Evolutionary conservation across 2,888 invertebrate genomes (phyloP).

Genomic region (Diaperis boleti): DNA sequence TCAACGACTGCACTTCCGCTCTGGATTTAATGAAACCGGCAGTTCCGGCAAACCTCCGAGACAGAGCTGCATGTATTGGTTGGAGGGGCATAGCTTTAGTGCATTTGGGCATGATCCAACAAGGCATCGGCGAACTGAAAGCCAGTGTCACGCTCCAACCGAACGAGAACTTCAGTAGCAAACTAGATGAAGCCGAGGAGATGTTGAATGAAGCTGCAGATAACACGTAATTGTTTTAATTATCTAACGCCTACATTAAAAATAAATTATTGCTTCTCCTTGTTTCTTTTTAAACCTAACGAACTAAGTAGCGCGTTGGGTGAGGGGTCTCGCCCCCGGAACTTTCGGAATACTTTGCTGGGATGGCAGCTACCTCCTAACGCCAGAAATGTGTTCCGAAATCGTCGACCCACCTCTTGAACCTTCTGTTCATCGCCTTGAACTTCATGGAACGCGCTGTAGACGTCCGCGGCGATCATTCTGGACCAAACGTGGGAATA

Average conservation of each 20-base stretch:
- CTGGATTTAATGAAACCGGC: slow-evolving; percentile 81
- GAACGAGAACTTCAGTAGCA: slow-evolving; percentile 67
- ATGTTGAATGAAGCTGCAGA: slow-evolving; percentile 2
- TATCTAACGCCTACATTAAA: slow-evolving; percentile 23
- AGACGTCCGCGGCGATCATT: slow-evolving; percentile 92
- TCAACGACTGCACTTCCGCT: slow-evolving; percentile 75
- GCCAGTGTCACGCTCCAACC: slow-evolving; percentile 78
- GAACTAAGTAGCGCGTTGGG: slow-evolving; percentile 82
- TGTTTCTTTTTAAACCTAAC: slow-evolving; percentile 59
- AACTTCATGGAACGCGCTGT: slow-evolving; percentile 84
- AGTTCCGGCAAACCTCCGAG: slow-evolving; percentile 77
- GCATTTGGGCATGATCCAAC: slow-evolving; percentile 75
- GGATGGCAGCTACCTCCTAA: slow-evolving; percentile 86
- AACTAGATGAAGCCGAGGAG: slow-evolving; percentile 18
- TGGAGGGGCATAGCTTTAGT: slow-evolving; percentile 81
- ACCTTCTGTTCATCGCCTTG: slow-evolving; percentile 69
- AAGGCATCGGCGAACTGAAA: slow-evolving; percentile 81
- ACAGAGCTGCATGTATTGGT: slow-evolving; percentile 80
- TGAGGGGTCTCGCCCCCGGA: slow-evolving; percentile 92
- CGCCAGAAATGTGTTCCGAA: slow-evolving; percentile 85
- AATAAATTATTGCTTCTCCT: slow-evolving; percentile 19
- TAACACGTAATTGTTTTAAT: slow-evolving; percentile 10
- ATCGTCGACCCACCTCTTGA: slow-evolving; percentile 75
- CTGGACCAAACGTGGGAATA: slow-evolving; percentile 88
- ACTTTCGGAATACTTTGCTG: slow-evolving; percentile 88